Conservation (phyloP, 2,113 vertebrate genomes). For the Ammodytes marinus region DNA sequence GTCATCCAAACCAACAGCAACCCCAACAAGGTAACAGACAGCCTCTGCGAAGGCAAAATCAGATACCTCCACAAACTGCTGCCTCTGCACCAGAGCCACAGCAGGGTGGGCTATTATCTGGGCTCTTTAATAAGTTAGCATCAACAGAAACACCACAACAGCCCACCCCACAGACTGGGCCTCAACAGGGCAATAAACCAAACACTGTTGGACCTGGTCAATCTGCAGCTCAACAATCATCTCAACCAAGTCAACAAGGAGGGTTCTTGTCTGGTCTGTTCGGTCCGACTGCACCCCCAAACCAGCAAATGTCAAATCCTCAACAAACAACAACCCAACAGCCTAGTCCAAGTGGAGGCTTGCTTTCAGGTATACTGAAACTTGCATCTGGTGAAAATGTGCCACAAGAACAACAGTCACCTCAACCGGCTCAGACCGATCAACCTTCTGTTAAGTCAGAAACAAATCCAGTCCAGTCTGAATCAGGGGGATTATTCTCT, state of each 20-base stretch:
- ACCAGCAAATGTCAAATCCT: constrained; percentile 47
- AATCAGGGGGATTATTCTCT: constrained; percentile 83
- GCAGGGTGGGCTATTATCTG: constrained; percentile 80
- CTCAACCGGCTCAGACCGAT: constrained; percentile 41
- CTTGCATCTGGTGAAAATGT: constrained; percentile 83
- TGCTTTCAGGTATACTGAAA: constrained; percentile 85
- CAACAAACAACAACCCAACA: constrained; percentile 60
- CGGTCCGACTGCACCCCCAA: constrained; percentile 62
- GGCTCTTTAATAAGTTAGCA: constrained; percentile 86
- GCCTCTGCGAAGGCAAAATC: constrained; percentile 80
- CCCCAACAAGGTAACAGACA: constrained; percentile 77
- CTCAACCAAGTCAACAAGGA: constrained; percentile 71
- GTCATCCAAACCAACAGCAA: constrained; percentile 68
- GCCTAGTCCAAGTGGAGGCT: constrained; percentile 71
- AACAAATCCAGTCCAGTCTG: constrained; percentile 63
- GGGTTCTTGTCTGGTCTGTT: constrained; percentile 79
- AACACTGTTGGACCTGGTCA: constrained; percentile 44
- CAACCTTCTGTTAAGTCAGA: constrained; percentile 41
- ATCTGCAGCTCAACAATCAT: constrained; percentile 53
- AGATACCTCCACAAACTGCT: constrained; percentile 68
- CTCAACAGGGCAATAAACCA: constrained; percentile 54
- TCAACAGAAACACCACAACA: constrained; percentile 79
- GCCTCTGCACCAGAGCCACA: constrained; percentile 69
- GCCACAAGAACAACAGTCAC: constrained; percentile 57
- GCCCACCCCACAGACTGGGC: constrained; percentile 39